Conservation (phyloP, 1,140 invertebrate species). For the Polypedilum pembai region DNA sequence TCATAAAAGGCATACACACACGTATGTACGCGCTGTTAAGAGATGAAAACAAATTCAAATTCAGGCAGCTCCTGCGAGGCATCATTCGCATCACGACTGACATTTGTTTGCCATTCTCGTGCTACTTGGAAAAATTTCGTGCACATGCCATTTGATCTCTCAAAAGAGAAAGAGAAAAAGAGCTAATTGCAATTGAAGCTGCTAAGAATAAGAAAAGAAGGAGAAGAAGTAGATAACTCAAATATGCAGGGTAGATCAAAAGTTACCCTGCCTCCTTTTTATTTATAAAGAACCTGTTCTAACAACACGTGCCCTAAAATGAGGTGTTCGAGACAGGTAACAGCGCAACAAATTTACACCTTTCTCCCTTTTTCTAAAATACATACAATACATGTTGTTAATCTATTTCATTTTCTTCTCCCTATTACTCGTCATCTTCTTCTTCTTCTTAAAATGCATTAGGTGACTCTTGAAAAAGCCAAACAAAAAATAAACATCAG, state of each 20-base stretch:
- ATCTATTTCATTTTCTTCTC: not conserved
- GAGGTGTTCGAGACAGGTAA: constrained; percentile 10
- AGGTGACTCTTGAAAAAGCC: not conserved
- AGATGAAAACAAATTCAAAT: not conserved
- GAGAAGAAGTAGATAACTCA: not conserved
- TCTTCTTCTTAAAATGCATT: not conserved
- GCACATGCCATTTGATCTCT: not conserved
- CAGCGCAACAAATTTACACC: constrained; percentile 26
- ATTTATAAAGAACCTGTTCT: constrained; percentile 18
- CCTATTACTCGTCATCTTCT: not conserved
- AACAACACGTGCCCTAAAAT: not conserved
- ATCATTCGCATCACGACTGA: not conserved
- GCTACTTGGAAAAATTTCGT: not conserved
- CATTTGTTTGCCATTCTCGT: constrained; percentile 2
- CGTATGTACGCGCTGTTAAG: not conserved
- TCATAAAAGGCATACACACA: not conserved
- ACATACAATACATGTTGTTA: not conserved
- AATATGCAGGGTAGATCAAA: not conserved
- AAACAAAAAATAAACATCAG: not conserved
- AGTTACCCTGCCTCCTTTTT: not conserved
- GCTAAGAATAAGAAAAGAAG: not conserved
- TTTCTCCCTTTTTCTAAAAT: not conserved
- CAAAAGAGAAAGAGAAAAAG: not conserved
- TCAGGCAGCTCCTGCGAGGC: not conserved
- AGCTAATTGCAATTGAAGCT: not conserved